Evolutionary conservation across 2,797 vertebrate species (phyloP).

Genomic region (Falco novaeseelandiae): DNA sequence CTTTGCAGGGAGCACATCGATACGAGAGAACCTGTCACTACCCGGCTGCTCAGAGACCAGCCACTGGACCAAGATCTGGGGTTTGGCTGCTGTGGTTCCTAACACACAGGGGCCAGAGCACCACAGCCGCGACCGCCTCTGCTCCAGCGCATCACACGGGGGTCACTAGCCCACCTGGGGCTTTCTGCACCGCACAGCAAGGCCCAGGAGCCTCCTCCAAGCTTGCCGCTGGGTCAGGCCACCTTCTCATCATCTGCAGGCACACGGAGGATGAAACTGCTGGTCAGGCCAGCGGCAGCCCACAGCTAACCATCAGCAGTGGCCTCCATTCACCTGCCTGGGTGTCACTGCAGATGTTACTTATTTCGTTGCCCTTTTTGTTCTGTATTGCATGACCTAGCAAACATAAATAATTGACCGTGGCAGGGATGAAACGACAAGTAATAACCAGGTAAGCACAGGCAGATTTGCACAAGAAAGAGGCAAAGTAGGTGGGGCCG

Average conservation of each 20-base stretch:
- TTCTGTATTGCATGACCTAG: neutral
- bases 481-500: neutral
- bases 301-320: neutral
- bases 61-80: neutral
- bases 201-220: neutral
- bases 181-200: neutral
- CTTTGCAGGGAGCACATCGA: neutral
- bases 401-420: neutral
- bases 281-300: neutral
- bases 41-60: rapidly evolving
- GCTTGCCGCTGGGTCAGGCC: rapidly evolving
- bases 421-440: neutral
- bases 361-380: neutral
- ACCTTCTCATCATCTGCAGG: neutral
- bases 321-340: neutral
- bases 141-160: no score
- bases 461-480: slow-evolving; percentile 42
- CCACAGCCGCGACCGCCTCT: rapidly evolving
- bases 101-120: neutral
- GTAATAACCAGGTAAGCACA: neutral
- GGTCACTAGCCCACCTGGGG: neutral
- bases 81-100: neutral
- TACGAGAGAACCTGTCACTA: neutral
- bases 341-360: neutral
- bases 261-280: neutral